Conservation (phyloP, 2,888 invertebrate genomes). For the Junonia oenone region DNA sequence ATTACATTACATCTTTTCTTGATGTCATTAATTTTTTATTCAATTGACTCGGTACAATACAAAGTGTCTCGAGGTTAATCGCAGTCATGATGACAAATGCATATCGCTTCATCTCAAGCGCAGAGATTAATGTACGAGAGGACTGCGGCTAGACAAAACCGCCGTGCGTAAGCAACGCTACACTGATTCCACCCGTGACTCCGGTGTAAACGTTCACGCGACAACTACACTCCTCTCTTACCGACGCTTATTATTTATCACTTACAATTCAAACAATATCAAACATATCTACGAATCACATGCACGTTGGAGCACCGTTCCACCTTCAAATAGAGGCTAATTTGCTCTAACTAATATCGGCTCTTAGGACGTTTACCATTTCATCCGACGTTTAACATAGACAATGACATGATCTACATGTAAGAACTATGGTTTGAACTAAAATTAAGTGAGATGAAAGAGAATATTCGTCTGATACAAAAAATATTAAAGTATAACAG, state of each 20-base stretch:
- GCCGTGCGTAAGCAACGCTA: slow-evolving; percentile 59
- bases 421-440: slow-evolving; percentile 75
- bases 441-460: slow-evolving; percentile 78
- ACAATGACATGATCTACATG: slow-evolving; percentile 74
- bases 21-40: slow-evolving; percentile 50
- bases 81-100: slow-evolving; percentile 74
- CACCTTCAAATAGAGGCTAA: slow-evolving; percentile 37
- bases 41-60: slow-evolving; percentile 71
- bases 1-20: not conserved
- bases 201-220: slow-evolving; percentile 56
- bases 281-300: slow-evolving; percentile 30
- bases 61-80: slow-evolving; percentile 64
- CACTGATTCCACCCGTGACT: slow-evolving; percentile 61
- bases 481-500: slow-evolving; percentile 65
- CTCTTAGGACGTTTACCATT: slow-evolving; percentile 11
- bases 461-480: slow-evolving; percentile 70
- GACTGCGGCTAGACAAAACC: slow-evolving; percentile 68
- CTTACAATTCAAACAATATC: slow-evolving; percentile 49
- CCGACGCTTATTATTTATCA: slow-evolving; percentile 76
- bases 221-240: slow-evolving; percentile 61
- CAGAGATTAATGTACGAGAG: slow-evolving; percentile 70
- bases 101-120: slow-evolving; percentile 73
- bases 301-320: slow-evolving; percentile 28
- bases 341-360: slow-evolving; percentile 2
- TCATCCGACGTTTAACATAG: slow-evolving; percentile 49